These are phyloP conservation scores for Turritopsis rubra DNA, from an alignment of 30 jellyfish, hydroid and myxozoan genomes.

Conservation along the genomic window DNA sequence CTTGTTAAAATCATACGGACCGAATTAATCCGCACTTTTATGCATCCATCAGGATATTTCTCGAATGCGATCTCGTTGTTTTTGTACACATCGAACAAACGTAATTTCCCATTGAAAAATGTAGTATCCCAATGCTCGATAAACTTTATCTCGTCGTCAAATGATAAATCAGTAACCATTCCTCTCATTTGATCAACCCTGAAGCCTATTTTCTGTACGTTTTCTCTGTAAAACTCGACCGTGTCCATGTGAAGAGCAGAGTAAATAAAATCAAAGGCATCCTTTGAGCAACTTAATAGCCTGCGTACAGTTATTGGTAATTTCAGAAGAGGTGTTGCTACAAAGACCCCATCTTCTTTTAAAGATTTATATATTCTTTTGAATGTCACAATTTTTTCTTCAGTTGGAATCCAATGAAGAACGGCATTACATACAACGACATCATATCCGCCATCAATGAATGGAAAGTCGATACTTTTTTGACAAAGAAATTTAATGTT, in stretches of 20 bases:
- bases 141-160: neutral
- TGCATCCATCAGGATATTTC: neutral
- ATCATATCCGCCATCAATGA: neutral
- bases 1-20: neutral
- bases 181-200: neutral
- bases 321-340: neutral
- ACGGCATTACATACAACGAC: neutral
- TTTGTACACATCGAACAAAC: neutral
- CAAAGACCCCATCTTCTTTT: neutral
- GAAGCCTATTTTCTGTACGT: neutral
- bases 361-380: neutral
- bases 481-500: neutral
- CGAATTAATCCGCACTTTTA: neutral
- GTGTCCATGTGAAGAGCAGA: neutral
- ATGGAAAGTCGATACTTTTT: neutral
- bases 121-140: neutral
- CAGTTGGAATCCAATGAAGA: neutral
- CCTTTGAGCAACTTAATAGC: neutral
- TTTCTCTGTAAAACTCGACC: neutral
- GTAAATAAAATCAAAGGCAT: neutral
- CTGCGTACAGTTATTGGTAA: neutral
- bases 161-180: neutral
- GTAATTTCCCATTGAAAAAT: neutral
- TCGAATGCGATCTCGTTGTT: neutral
- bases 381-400: neutral